Evolutionary conservation across 1,140 invertebrate species (phyloP), one percentile per base, ranked within the genome.

Genomic region (Magallana angulata): DNA sequence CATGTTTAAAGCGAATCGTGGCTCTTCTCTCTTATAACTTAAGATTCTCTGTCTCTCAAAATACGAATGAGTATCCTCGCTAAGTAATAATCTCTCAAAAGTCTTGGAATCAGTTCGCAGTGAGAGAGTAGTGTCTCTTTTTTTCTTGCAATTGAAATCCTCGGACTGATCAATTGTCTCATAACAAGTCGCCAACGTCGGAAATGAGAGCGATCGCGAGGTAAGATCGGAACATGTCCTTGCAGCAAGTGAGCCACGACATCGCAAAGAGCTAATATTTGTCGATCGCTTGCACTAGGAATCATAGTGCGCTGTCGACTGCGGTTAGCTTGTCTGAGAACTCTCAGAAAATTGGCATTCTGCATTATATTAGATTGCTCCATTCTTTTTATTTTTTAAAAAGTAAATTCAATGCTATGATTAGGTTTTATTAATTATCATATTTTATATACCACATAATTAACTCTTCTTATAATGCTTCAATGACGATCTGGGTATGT

Each of bases 401-500:
- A 48, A 16, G 16, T 57, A 56, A 48, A 48, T 48, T 48, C 36
- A 48, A 48, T 48, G 36, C 36, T 48, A 48, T 48, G 36, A 48
- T 48, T 48, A 48, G 36, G 36, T 48, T 48, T 48, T 48, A 48
- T 48, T 48, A 48, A 48, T 48, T 48, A 48, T 48, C 5, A 48
- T 48, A 48, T 48, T 48, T 2, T 48, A 48, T 48, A 48, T 48
- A 48, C 36, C 36, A 48, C 36, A 48, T 48, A n/a, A 8, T 71
- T 12, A 48, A 16, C 16, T 7, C 11, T 64, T 85, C 85, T 85
- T 85, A 80, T 85, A 85, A 64, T 80, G 57, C 76, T 85, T 85
- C 64, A 85, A 18, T 9, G 64, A 76, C 68, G 64, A 9, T 64
- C 30, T 85, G 30, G 81, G 48, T 36, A 88, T 88, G 82, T 24